Conservation (phyloP, 2,797 vertebrate species). For the Melanotaenia nigrans region DNA sequence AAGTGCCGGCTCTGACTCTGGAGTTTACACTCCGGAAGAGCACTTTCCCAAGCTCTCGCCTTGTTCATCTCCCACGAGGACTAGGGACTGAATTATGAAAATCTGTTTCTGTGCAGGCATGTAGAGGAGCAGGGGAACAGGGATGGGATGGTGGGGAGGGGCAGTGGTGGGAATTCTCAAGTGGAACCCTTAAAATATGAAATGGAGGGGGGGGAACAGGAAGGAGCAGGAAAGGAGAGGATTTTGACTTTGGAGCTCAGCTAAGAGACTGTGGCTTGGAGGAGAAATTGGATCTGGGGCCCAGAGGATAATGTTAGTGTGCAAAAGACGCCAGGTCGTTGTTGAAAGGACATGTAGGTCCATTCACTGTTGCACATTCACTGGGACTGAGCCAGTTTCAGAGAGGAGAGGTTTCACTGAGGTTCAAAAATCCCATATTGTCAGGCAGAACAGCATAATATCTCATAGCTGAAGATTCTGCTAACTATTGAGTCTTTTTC, state of each 20-base stretch:
- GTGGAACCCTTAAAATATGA: conserved; percentile 66
- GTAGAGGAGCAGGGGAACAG: conserved; percentile 54
- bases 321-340: conserved; percentile 56
- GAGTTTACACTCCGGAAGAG: conserved; percentile 82
- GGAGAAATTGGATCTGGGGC: conserved; percentile 65
- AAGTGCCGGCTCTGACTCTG: conserved; percentile 56
- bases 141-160: conserved; percentile 57
- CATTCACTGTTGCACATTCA: conserved; percentile 28
- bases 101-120: conserved; percentile 72
- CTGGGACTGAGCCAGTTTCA: conserved; percentile 32
- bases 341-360: conserved; percentile 52
- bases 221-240: conserved; percentile 57
- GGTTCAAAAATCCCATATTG: conserved; percentile 32
- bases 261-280: conserved; percentile 58
- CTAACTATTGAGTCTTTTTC: conserved; percentile 21
- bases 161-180: conserved; percentile 76
- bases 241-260: conserved; percentile 55
- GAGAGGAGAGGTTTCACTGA: conserved; percentile 48
- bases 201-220: conserved; percentile 28
- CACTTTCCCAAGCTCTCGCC: conserved; percentile 87
- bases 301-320: conserved; percentile 64
- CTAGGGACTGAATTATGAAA: conserved; percentile 76
- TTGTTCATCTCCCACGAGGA: conserved; percentile 70
- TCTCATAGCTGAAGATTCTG: conserved; percentile 42
- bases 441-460: conserved; percentile 53